phyloP scores from a whole-genome alignment of 2,888 invertebrate genomes.

The Xanthia icteritia region DNA sequence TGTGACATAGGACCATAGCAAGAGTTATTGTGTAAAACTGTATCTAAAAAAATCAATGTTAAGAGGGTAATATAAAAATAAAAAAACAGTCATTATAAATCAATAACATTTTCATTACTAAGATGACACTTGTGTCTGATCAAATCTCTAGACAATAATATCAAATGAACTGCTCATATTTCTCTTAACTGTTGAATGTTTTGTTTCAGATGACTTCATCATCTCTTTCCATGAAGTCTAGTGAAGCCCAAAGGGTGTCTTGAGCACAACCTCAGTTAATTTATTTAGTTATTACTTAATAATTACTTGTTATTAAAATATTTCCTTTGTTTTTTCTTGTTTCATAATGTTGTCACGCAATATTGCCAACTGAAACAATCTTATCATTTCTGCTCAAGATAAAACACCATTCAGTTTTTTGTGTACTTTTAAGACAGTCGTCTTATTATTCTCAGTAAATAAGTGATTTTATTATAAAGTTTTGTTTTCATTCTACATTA shows the following conservation, averaged over 20 bases:
- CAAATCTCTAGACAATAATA: neutral
- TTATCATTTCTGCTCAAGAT: slow-evolving; percentile 89
- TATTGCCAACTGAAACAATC: slow-evolving; percentile 80
- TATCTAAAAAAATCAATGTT: neutral
- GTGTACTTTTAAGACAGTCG: slow-evolving; percentile 71
- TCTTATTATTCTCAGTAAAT: slow-evolving; percentile 61
- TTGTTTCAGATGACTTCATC: slow-evolving; percentile 86
- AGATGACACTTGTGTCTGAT: neutral
- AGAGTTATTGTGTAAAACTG: neutral
- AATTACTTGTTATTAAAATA: slow-evolving; percentile 61
- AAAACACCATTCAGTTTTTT: slow-evolving; percentile 77
- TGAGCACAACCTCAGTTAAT: slow-evolving; percentile 73
- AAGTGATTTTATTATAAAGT: slow-evolving; percentile 29
- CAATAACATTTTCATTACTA: neutral
- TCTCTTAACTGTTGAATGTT: slow-evolving; percentile 34
- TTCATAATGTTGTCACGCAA: slow-evolving; percentile 70
- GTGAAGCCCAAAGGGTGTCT: slow-evolving; percentile 84
- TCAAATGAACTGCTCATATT: neutral
- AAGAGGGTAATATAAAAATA: neutral
- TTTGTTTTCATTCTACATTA: slow-evolving; percentile 37
- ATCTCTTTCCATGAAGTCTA: slow-evolving; percentile 78
- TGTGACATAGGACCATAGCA: neutral
- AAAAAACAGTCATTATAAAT: neutral
- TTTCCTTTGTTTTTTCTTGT: slow-evolving; percentile 54
- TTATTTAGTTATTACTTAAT: slow-evolving; percentile 59